A percentile compares a stretch with the other conserved stretches of the same genome.
Conservation (phyloP, 2,888 invertebrate species). For the Cryptosula pallasiana region DNA sequence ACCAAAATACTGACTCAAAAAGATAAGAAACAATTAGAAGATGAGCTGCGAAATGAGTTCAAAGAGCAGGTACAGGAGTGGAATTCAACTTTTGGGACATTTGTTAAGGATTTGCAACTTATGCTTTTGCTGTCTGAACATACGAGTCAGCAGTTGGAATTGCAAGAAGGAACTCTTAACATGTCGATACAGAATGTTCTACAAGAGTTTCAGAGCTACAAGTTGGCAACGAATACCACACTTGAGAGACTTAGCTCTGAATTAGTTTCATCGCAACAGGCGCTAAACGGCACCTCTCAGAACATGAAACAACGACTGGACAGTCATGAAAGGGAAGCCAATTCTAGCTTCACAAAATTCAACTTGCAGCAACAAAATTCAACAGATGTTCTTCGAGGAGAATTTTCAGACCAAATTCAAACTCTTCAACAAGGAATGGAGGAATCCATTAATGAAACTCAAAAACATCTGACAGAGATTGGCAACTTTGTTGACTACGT, state of each 20-base stretch:
- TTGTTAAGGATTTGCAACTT: no score
- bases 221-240: neutral
- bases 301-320: neutral
- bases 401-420: neutral
- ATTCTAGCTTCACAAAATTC: neutral
- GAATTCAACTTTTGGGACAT: no score
- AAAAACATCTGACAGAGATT: no score
- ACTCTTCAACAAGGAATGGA: neutral
- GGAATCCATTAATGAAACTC: neutral
- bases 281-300: neutral
- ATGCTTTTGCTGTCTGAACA: no score
- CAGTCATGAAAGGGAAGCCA: neutral
- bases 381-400: neutral
- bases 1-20: no score
- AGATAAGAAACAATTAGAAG: no score
- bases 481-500: no score
- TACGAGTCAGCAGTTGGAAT: neutral
- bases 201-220: neutral
- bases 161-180: neutral
- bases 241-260: neutral
- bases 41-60: no score
- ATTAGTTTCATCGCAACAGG: neutral
- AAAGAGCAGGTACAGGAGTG: no score
- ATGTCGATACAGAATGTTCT: neutral
- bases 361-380: neutral